Conservation (phyloP, 2,113 vertebrate species). For the Vulpes ferrilata region DNA sequence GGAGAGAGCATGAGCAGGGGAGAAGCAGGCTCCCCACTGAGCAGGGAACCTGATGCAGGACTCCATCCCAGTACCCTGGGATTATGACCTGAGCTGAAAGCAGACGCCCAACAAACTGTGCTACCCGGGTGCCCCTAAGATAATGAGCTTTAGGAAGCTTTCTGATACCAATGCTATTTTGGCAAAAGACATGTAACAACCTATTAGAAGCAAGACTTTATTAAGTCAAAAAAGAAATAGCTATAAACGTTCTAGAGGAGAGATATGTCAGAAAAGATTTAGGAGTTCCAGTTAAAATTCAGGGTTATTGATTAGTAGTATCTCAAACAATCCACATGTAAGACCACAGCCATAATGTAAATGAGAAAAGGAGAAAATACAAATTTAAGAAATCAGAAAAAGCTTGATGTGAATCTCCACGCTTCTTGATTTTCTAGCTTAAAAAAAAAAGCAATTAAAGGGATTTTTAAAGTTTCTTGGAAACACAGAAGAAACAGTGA, state of each 20-base stretch:
- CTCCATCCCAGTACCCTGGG: too few species aligned
- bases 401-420: neutral
- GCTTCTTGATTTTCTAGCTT: neutral
- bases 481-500: neutral
- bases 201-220: neutral
- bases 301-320: neutral
- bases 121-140: neutral
- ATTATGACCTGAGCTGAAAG: too few species aligned
- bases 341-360: accelerated
- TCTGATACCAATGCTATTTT: neutral
- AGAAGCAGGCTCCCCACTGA: too few species aligned
- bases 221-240: conserved; percentile 56
- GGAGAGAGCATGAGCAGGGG: too few species aligned
- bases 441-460: neutral
- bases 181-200: neutral
- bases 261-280: neutral
- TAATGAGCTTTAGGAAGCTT: conserved; percentile 13
- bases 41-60: too few species aligned
- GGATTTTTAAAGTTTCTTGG: neutral
- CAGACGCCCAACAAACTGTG: too few species aligned
- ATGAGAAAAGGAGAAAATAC: neutral
- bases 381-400: neutral
- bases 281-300: neutral
- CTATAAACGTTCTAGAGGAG: neutral
- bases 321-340: neutral